Evolutionary conservation across 2,888 invertebrate genomes (phyloP).

Genomic region (Hylaea fasciaria): DNA sequence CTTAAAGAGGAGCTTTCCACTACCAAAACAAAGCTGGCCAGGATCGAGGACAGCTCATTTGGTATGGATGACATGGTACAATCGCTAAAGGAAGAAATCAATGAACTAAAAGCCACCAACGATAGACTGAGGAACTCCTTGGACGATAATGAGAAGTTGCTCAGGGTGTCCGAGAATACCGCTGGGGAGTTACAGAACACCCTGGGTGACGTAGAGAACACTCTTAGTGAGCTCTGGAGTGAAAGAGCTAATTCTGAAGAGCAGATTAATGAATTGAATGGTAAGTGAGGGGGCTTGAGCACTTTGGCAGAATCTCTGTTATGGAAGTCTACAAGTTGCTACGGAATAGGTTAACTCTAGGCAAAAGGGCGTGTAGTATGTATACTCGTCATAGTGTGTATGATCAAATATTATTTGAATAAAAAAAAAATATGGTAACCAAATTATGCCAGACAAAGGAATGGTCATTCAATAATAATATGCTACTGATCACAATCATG

Average conservation of each 20-base stretch:
- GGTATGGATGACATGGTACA: constrained; percentile 90
- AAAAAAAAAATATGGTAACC: too few species aligned
- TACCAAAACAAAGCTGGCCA: constrained; percentile 85
- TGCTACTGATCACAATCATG: too few species aligned
- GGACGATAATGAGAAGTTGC: constrained; percentile 86
- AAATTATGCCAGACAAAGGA: too few species aligned
- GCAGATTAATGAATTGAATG: constrained; percentile 79
- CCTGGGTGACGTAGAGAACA: constrained; percentile 89
- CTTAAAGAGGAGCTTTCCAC: constrained; percentile 86
- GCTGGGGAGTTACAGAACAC: constrained; percentile 93
- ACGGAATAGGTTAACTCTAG: too few species aligned
- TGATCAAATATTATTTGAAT: too few species aligned
- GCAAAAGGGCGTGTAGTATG: too few species aligned
- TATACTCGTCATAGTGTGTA: too few species aligned
- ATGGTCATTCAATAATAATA: too few species aligned
- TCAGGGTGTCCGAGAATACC: constrained; percentile 90
- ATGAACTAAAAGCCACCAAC: constrained; percentile 81
- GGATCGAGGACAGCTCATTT: constrained; percentile 89
- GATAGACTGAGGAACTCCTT: constrained; percentile 87
- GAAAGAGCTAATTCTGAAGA: constrained; percentile 79
- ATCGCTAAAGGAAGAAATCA: constrained; percentile 87
- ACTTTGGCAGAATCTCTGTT: too few species aligned
- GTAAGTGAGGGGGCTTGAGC: constrained; percentile 46
- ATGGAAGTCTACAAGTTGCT: too few species aligned
- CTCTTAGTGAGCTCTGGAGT: constrained; percentile 85